Conservation (phyloP, 2,113 vertebrate species). For the Antennarius striatus region DNA sequence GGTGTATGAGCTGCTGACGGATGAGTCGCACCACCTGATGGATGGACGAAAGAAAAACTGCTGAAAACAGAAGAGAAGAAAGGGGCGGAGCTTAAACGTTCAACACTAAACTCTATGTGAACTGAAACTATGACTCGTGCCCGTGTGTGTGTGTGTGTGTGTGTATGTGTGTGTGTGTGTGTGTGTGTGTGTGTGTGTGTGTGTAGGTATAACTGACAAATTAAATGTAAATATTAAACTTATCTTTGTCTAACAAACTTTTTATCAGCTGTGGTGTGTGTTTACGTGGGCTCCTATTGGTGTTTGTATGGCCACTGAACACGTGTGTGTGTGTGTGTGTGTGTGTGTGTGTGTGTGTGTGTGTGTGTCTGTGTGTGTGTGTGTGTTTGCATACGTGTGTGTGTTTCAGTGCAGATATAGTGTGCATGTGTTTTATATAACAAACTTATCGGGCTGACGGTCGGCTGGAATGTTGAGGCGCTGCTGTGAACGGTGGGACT, state of each 20-base stretch:
- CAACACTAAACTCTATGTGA: too few relatives aligned
- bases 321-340: conserved; percentile 6
- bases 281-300: background rate
- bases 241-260: too few relatives aligned
- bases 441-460: too few relatives aligned
- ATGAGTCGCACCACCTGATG: background rate
- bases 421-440: too few relatives aligned
- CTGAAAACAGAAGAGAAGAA: too few relatives aligned
- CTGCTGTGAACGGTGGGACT: too few relatives aligned
- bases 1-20: background rate
- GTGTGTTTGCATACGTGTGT: background rate
- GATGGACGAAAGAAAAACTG: too few relatives aligned
- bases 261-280: background rate
- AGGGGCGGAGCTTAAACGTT: too few relatives aligned
- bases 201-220: too few relatives aligned
- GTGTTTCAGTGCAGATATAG: background rate
- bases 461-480: too few relatives aligned
- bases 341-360: background rate
- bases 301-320: background rate
- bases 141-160: background rate
- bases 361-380: background rate
- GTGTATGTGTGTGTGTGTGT: background rate
- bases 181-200: background rate
- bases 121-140: too few relatives aligned
- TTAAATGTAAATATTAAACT: too few relatives aligned